Percentiles rank a stretch among this genome's conserved stretches.
These are phyloP conservation scores for Coboldia fuscipes DNA, from an alignment of 1,140 invertebrate genomes.

Conservation along the genomic window DNA sequence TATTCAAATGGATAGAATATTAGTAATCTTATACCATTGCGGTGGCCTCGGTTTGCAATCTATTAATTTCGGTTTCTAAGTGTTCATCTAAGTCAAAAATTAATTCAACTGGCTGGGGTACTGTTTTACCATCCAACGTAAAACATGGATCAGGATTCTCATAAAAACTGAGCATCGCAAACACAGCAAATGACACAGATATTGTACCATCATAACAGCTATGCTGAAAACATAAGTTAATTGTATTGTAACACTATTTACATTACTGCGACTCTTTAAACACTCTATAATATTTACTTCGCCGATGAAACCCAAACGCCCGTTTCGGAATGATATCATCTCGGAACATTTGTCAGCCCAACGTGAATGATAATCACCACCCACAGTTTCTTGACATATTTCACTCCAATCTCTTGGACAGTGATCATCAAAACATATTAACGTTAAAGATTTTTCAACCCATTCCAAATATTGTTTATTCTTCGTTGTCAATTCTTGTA, in stretches of 20 bases:
- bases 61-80: constrained; percentile 11
- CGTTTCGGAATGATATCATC: constrained; percentile 26
- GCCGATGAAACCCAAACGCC: constrained; percentile 18
- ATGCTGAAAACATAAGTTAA: constrained; percentile 16
- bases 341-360: constrained; percentile 31
- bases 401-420: constrained; percentile 19
- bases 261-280: not conserved
- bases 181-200: constrained; percentile 20
- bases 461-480: constrained; percentile 34
- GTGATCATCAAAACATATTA: constrained; percentile 34
- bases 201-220: constrained; percentile 32
- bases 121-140: constrained; percentile 3
- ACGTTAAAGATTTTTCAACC: constrained; percentile 40
- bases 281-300: constrained; percentile 9
- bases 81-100: constrained; percentile 14
- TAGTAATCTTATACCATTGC: too few relatives aligned
- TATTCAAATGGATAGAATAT: too few relatives aligned
- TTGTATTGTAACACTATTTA: not conserved
- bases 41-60: constrained; percentile 10
- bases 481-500: constrained; percentile 27
- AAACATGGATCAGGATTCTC: constrained; percentile 14
- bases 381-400: constrained; percentile 12
- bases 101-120: constrained; percentile 9
- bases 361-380: constrained; percentile 25
- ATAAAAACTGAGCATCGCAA: constrained; percentile 17